A percentile compares a stretch with the other conserved stretches of the same genome.
Evolutionary conservation across 2,888 invertebrate genomes (phyloP).

Genomic region (Cordylochernes scorpioides): DNA sequence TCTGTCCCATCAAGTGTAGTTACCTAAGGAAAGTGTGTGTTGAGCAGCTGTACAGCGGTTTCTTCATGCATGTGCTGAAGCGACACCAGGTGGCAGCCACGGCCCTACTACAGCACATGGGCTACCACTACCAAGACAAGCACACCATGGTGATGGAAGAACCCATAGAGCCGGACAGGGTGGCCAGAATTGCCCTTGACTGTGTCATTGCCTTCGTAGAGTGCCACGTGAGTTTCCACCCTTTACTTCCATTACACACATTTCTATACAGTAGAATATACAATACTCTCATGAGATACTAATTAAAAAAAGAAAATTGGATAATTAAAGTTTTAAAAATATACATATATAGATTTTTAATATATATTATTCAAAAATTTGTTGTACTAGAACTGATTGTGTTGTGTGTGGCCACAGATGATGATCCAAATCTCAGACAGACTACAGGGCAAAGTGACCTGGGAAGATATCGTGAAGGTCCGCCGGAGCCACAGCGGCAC

Average conservation of each 20-base stretch:
- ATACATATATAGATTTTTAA: too few species aligned
- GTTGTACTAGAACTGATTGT: not conserved
- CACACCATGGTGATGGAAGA: conserved; percentile 26
- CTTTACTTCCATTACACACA: too few species aligned
- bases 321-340: too few species aligned
- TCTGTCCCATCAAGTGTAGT: too few species aligned
- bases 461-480: conserved; percentile 12
- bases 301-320: too few species aligned
- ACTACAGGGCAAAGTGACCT: conserved; percentile 11
- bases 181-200: conserved; percentile 49
- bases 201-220: conserved; percentile 62
- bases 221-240: conserved; percentile 43
- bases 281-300: too few species aligned
- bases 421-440: conserved; percentile 13
- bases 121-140: conserved; percentile 31
- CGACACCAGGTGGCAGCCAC: conserved; percentile 50
- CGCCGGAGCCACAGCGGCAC: conserved; percentile 12
- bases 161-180: conserved; percentile 52
- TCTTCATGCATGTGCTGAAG: conserved; percentile 60
- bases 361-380: too few species aligned
- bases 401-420: conserved; percentile 4
- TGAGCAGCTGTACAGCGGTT: conserved; percentile 50
- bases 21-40: too few species aligned
- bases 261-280: too few species aligned
- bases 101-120: conserved; percentile 49